phyloP scores from a whole-genome alignment of 2,888 invertebrate genomes.

The Peribatodes rhomboidaria region DNA sequence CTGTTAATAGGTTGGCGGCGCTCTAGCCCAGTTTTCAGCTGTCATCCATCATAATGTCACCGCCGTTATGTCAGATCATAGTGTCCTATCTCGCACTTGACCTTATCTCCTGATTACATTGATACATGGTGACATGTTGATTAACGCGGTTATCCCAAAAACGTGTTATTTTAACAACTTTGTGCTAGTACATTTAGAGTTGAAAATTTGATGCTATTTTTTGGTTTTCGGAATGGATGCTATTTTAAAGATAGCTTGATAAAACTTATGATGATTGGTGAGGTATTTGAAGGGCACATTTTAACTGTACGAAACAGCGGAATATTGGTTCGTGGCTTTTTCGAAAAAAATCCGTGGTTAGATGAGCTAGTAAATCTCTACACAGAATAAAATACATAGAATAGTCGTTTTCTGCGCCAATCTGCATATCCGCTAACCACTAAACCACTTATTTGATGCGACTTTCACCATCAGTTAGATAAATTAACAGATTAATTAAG shows the following conservation, averaged over 20 bases:
- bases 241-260: conserved; percentile 4
- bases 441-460: too few species aligned
- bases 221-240: conserved; percentile 2
- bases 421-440: too few species aligned
- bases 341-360: not conserved
- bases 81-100: conserved; percentile 49
- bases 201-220: conserved; percentile 4
- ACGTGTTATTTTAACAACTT: not conserved
- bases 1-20: too few species aligned
- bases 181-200: not conserved
- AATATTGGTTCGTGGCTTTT: not conserved
- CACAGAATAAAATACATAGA: too few species aligned
- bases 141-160: conserved; percentile 23
- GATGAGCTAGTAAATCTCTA: too few species aligned
- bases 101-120: conserved; percentile 53
- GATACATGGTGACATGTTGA: conserved; percentile 44
- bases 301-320: not conserved
- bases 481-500: too few species aligned
- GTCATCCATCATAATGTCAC: conserved; percentile 28
- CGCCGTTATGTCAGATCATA: not conserved
- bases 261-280: conserved; percentile 2
- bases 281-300: conserved; percentile 14
- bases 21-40: not conserved
- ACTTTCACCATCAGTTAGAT: too few species aligned
- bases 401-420: too few species aligned